phyloP scores from a whole-genome alignment of 92 coral and sea anemone genomes.

The Scolanthus callimorphus region DNA sequence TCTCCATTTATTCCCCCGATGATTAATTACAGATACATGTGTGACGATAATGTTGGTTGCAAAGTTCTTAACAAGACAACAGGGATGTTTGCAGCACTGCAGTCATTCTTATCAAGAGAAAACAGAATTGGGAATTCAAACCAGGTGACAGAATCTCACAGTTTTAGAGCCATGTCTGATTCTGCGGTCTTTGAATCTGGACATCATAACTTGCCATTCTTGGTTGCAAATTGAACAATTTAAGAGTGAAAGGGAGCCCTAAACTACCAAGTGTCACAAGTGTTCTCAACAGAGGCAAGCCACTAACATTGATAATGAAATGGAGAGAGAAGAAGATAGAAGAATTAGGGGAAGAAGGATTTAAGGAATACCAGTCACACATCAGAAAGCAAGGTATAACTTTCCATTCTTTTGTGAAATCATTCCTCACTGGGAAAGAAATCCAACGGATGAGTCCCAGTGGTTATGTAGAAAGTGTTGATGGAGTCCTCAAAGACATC shows the following conservation, averaged over 20 bases:
- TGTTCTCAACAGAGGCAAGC: constrained; percentile 57
- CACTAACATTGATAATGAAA: constrained; percentile 49
- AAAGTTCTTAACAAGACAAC: constrained; percentile 31
- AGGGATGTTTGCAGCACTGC: constrained; percentile 42
- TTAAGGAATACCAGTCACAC: constrained; percentile 51
- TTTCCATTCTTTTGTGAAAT: constrained; percentile 77
- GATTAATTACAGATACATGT: not conserved
- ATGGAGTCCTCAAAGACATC: constrained; percentile 43
- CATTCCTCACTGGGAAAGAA: constrained; percentile 41
- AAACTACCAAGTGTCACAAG: constrained; percentile 68
- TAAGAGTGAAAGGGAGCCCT: no score
- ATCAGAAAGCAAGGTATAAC: constrained; percentile 51
- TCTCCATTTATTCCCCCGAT: constrained; percentile 63
- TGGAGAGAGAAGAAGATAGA: constrained; percentile 90
- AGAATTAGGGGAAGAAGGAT: constrained; percentile 73
- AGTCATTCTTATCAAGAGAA: constrained; percentile 32
- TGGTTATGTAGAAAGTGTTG: constrained; percentile 30
- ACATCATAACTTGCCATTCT: no score
- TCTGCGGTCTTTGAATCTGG: no score
- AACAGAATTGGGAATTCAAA: constrained; percentile 42
- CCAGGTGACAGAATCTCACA: constrained; percentile 42
- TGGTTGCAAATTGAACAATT: no score
- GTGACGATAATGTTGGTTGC: not conserved
- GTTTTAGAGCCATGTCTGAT: no score
- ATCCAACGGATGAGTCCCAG: constrained; percentile 5